phyloP scores from a whole-genome alignment of 2,797 vertebrate genomes.

The Pipistrellus nathusii region DNA sequence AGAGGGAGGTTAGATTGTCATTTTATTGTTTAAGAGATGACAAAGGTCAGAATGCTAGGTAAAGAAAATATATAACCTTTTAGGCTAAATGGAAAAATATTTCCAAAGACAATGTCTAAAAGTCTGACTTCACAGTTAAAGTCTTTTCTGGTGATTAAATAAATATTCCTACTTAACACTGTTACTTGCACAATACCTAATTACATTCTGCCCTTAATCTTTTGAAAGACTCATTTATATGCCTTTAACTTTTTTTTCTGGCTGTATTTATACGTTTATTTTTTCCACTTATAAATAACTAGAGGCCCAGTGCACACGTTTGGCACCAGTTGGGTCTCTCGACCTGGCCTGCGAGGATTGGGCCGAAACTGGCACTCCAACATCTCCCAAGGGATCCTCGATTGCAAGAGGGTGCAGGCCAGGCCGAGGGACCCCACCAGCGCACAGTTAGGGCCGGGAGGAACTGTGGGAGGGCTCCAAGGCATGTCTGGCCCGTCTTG shows the following conservation, averaged over 20 bases:
- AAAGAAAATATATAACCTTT: conserved; percentile 61
- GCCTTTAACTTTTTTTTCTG: conserved; percentile 16
- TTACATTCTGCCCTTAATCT: conserved; percentile 37
- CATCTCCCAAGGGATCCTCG: too few relatives aligned
- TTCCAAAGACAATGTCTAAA: conserved; percentile 39
- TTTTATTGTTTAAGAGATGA: conserved; percentile 57
- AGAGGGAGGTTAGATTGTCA: conserved; percentile 6
- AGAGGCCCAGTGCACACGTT: too few relatives aligned
- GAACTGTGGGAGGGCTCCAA: too few relatives aligned
- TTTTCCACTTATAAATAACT: conserved; percentile 26
- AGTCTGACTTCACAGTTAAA: conserved; percentile 53
- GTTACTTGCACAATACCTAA: conserved; percentile 35
- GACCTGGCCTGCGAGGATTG: too few relatives aligned
- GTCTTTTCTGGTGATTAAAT: conserved; percentile 32
- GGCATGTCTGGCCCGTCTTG: rapidly evolving
- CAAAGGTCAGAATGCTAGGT: background rate
- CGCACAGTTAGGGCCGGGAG: too few relatives aligned
- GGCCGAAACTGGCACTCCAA: too few relatives aligned
- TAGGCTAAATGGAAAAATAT: conserved; percentile 54
- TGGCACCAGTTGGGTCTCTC: too few relatives aligned
- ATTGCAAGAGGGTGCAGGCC: too few relatives aligned
- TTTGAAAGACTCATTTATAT: background rate
- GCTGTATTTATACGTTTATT: background rate
- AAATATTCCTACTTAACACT: conserved; percentile 32
- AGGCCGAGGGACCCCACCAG: too few relatives aligned